A percentile compares a stretch with the other conserved stretches of the same genome.
Evolutionary conservation across 1,140 invertebrate species (phyloP).

Genomic region (Musca vetustissima): DNA sequence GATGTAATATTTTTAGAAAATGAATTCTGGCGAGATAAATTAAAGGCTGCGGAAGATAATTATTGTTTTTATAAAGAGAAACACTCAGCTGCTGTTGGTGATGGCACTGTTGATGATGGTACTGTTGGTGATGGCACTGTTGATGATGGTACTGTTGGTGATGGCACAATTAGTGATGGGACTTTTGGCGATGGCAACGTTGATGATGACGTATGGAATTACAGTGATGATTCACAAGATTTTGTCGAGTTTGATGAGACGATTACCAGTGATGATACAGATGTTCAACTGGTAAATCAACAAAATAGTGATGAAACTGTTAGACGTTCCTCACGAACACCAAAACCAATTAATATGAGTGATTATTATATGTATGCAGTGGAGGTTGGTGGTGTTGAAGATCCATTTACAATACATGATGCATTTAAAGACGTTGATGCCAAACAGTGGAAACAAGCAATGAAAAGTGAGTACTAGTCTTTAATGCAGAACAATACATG

Average conservation of each 20-base stretch:
- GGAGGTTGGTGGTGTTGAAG: not conserved
- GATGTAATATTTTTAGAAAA: constrained; percentile 46
- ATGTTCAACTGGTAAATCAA: not conserved
- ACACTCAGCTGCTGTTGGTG: not conserved
- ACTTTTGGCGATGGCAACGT: no score
- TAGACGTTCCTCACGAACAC: not conserved
- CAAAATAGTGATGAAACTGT: not conserved
- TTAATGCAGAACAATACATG: constrained; percentile 34
- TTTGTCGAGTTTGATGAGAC: not conserved
- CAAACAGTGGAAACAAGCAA: constrained; percentile 30
- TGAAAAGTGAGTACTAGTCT: constrained; percentile 29
- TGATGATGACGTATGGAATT: no score
- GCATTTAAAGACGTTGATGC: constrained; percentile 21
- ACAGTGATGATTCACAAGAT: not conserved
- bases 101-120: not conserved
- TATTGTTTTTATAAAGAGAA: constrained; percentile 5
- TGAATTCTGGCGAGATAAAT: constrained; percentile 7
- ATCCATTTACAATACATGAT: constrained; percentile 23
- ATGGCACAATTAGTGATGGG: not conserved
- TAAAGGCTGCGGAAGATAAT: not conserved
- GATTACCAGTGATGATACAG: not conserved
- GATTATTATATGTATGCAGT: constrained; percentile 7
- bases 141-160: not conserved
- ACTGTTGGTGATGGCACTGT: not conserved
- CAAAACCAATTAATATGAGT: not conserved